Evolutionary conservation across 2,888 invertebrate species (phyloP).

Genomic region (Ochropleura plecta): DNA sequence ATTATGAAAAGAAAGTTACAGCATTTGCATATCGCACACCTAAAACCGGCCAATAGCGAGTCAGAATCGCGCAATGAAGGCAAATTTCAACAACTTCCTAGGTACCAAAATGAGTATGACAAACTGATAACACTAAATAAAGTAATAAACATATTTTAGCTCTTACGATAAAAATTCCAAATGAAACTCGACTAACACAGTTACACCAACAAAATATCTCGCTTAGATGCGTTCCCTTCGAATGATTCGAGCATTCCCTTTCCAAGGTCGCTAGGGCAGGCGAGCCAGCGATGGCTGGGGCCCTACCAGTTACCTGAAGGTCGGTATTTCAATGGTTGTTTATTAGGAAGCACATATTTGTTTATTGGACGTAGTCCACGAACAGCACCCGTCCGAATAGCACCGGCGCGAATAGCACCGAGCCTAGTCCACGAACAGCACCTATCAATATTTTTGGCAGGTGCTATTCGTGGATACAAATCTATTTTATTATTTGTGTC

Average conservation of each 20-base stretch:
- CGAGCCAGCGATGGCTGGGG: constrained; percentile 6
- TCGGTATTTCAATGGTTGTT: background rate
- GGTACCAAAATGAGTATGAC: too few species aligned
- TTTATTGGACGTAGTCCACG: too few species aligned
- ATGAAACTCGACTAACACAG: background rate
- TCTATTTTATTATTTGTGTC: too few species aligned
- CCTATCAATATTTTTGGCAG: too few species aligned
- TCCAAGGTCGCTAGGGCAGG: constrained; percentile 43
- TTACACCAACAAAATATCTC: constrained; percentile 16
- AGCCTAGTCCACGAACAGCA: too few species aligned
- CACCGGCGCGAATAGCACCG: too few species aligned
- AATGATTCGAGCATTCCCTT: constrained; percentile 50
- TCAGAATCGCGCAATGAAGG: too few species aligned
- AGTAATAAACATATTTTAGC: background rate
- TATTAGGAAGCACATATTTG: constrained; percentile 13
- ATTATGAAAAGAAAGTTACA: background rate
- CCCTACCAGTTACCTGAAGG: constrained; percentile 42
- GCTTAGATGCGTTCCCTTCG: constrained; percentile 46
- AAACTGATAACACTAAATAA: too few species aligned
- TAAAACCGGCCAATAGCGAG: too few species aligned
- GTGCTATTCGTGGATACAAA: too few species aligned
- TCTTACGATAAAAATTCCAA: background rate
- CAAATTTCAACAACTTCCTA: too few species aligned
- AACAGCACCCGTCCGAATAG: too few species aligned
- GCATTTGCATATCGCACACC: background rate